Base-by-base conservation (phyloP, 1,140 invertebrate species). In the Augochlora pura region DNA sequence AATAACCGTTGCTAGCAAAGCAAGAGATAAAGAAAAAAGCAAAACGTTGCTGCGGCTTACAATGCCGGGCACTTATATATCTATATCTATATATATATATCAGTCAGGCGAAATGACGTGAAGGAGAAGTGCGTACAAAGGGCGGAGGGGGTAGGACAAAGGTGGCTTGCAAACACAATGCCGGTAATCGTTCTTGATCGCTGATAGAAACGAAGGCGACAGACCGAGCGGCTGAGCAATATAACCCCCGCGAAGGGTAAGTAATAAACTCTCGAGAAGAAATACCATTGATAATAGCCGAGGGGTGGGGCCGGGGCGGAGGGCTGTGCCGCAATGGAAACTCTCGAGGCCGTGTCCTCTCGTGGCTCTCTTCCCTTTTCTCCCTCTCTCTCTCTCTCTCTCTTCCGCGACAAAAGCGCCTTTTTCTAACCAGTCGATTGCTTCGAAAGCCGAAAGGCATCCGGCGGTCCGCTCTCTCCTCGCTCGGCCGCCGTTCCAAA, bases 81-180 rank as follows among this genome's bases (percentile, higher is more conserved):
- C n/a, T n/a, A n/a, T n/a, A n/a, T n/a, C n/a, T n/a, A n/a, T n/a
- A n/a, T n/a, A n/a, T n/a, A n/a, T n/a, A n/a, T 70, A 87, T 82
- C 83, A 85, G 82, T 87, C 86, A 81, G 79, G 77, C 76, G 77
- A 81, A 84, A 80, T 83, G 83, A 87, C 83, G 77, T 87, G 83
- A 86, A 87, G 70, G 85, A 85, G 74, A n/a, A 63, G 54, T 60
- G 73, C 49, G 60, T 60, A 80, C 67, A 85, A 85, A 85, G 49
- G 79, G 23, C 32, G 27, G n/a, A n/a, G n/a, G n/a, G n/a, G n/a
- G 66, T 54, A 83, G 82, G 82, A 81, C 82, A 85, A 85, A 77
- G 64, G 77, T 59, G 78, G 69, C 68, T 75, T 66, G 75, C 69
- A 73, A 84, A 69, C 83, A 85, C 80, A 77, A 81, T 81, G 65